Evolutionary conservation across 92 coral and sea anemone species (phyloP).

Genomic region (Actinostola sp.): DNA sequence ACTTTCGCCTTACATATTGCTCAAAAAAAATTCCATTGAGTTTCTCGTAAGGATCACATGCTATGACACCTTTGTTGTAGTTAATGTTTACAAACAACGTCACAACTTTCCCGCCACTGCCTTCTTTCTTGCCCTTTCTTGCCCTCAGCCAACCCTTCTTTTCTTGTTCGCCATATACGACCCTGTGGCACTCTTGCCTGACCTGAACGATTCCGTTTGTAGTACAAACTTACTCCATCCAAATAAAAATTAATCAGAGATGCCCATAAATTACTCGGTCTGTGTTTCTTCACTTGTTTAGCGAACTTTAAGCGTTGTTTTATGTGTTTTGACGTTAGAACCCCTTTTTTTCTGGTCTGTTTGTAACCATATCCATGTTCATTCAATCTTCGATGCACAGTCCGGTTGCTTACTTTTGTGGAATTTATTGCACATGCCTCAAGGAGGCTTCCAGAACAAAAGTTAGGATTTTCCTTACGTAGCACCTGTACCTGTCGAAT

Average conservation of each 20-base stretch:
- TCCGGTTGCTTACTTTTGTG: constrained; percentile 17
- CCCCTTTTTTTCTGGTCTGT: constrained; percentile 37
- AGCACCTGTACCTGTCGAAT: constrained; percentile 24
- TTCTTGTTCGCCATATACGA: constrained; percentile 21
- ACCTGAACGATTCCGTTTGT: constrained; percentile 30
- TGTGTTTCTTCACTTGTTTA: constrained; percentile 14
- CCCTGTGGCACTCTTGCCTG: constrained; percentile 41
- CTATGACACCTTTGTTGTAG: constrained; percentile 31
- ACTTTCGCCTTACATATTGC: background rate
- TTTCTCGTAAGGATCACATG: constrained; percentile 24
- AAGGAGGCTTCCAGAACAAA: constrained; percentile 27
- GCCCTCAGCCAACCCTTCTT: constrained; percentile 31
- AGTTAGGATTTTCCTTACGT: constrained; percentile 19
- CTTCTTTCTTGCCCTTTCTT: constrained; percentile 50
- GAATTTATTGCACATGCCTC: background rate
- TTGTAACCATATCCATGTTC: constrained; percentile 24
- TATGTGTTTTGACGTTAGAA: constrained; percentile 25
- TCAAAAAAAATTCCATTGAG: constrained; percentile 37
- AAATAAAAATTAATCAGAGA: constrained; percentile 26
- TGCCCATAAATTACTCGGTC: constrained; percentile 29
- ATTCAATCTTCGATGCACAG: constrained; percentile 30
- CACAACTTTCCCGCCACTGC: constrained; percentile 44
- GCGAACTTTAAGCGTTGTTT: constrained; percentile 39
- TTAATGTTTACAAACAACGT: constrained; percentile 29
- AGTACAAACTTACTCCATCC: constrained; percentile 31